phyloP scores from a whole-genome alignment of 2,888 invertebrate species.

The Harmothoe impar region DNA sequence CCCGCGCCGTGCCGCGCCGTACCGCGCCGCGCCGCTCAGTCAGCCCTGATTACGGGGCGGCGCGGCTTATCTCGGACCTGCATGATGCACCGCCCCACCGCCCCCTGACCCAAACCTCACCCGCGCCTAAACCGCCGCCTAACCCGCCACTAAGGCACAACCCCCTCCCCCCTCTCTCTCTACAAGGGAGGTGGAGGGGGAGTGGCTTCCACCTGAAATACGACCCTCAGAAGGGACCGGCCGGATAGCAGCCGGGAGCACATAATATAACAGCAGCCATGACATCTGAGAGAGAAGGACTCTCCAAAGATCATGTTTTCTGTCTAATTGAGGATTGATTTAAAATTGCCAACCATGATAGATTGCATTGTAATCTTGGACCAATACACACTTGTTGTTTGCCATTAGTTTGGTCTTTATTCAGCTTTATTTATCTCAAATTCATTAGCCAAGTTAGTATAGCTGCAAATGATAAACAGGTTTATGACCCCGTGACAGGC shows the following conservation, averaged over 20 bases:
- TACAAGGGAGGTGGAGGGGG: background rate
- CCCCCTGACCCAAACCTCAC: constrained; percentile 28
- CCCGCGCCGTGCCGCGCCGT: background rate
- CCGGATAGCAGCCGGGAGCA: background rate
- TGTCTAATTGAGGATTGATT: too few species aligned
- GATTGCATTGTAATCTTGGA: too few species aligned
- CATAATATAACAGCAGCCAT: background rate
- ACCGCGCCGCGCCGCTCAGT: background rate
- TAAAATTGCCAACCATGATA: too few species aligned
- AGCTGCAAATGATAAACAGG: too few species aligned
- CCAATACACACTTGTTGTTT: too few species aligned
- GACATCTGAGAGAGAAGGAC: background rate
- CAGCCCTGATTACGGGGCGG: constrained; percentile 30
- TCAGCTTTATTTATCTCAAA: too few species aligned
- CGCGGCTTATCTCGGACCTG: background rate
- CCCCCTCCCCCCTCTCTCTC: background rate
- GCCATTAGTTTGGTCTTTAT: too few species aligned
- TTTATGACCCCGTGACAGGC: too few species aligned
- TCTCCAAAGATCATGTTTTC: background rate
- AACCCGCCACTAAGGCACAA: background rate
- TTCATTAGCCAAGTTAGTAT: too few species aligned
- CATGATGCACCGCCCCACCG: constrained; percentile 15
- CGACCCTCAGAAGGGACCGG: background rate
- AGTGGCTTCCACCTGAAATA: constrained; percentile 6
- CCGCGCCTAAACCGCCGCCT: constrained; percentile 36